A percentile compares a stretch with the other conserved stretches of the same genome.
phyloP scores from a whole-genome alignment of 2,888 invertebrate species.

The Hydrotaea cyrtoneurina region DNA sequence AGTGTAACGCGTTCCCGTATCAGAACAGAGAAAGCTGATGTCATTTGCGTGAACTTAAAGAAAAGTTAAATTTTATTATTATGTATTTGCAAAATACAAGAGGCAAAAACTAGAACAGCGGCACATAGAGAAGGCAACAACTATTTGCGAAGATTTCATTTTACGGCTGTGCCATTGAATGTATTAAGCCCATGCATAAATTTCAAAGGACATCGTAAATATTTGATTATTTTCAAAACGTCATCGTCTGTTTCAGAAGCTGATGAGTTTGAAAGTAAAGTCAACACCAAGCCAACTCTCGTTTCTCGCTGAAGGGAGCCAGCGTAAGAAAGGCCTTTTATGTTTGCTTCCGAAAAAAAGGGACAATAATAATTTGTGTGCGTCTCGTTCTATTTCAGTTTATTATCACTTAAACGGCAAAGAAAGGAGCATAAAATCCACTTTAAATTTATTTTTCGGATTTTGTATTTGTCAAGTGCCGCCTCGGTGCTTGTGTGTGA shows the following conservation, averaged over 20 bases:
- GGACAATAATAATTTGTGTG: constrained; percentile 59
- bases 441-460: constrained; percentile 59
- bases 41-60: constrained; percentile 43
- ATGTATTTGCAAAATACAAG: constrained; percentile 21
- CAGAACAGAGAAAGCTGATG: constrained; percentile 53
- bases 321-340: neutral
- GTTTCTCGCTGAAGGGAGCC: neutral
- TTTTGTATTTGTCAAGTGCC: constrained; percentile 32
- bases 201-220: constrained; percentile 59
- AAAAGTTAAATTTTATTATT: constrained; percentile 60
- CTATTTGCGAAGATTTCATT: constrained; percentile 40
- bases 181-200: constrained; percentile 48
- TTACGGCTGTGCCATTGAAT: constrained; percentile 37
- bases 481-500: neutral
- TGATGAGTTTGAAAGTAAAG: constrained; percentile 46
- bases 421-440: constrained; percentile 45
- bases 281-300: neutral
- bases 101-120: constrained; percentile 4
- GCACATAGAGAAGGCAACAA: constrained; percentile 15
- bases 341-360: neutral
- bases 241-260: constrained; percentile 5
- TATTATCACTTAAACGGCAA: constrained; percentile 36
- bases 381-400: constrained; percentile 40
- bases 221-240: constrained; percentile 60
- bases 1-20: neutral